phyloP scores from a whole-genome alignment of 2,888 invertebrate species.

The Thysanoteuthis rhombus region DNA sequence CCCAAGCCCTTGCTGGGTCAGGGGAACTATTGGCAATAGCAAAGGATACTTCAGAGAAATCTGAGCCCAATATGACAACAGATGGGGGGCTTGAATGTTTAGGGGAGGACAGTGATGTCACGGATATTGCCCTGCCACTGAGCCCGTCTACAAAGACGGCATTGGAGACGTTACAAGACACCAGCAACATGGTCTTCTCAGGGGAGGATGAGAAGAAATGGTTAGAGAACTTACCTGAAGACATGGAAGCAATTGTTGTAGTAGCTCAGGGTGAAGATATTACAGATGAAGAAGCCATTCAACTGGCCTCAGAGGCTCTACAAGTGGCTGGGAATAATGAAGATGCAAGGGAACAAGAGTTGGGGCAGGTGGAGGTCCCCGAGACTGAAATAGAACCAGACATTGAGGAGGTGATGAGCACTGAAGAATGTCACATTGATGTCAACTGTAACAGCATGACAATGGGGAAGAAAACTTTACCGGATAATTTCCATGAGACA shows the following conservation, averaged over 20 bases:
- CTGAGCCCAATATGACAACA: not conserved
- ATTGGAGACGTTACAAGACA: not conserved
- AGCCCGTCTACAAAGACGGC: not conserved
- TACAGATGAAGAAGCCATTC: constrained; percentile 52
- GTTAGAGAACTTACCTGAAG: not conserved
- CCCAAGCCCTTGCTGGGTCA: not conserved
- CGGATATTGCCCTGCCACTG: not conserved
- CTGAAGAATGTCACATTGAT: not conserved
- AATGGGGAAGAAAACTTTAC: not conserved
- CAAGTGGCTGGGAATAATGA: constrained; percentile 22
- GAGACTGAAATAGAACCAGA: not conserved
- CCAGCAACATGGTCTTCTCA: not conserved
- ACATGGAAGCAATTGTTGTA: constrained; percentile 48
- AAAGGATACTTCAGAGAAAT: not conserved
- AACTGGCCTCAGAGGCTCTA: constrained; percentile 41
- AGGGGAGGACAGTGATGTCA: not conserved
- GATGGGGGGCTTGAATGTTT: not conserved
- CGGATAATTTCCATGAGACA: not conserved
- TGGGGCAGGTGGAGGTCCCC: not conserved
- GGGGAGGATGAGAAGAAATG: constrained; percentile 24
- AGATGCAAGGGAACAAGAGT: not conserved
- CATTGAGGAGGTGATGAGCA: not conserved
- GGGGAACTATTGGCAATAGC: not conserved
- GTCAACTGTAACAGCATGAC: not conserved
- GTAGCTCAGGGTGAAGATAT: constrained; percentile 49